Evolutionary conservation across 1,140 invertebrate species (phyloP), one percentile per base, ranked within the genome.

Genomic region (Microplitis demolitor): DNA sequence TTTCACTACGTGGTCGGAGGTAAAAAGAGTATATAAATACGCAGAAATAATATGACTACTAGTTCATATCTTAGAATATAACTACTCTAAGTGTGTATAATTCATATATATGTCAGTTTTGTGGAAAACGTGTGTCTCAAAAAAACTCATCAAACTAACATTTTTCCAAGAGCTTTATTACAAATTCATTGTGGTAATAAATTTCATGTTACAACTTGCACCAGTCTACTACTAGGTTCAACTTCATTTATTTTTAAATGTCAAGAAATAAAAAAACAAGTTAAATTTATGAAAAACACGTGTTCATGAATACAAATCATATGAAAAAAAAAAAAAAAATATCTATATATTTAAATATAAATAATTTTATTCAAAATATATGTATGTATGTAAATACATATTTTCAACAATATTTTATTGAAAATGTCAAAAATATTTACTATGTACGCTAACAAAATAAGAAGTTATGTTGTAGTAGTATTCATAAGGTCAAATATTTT

Each of bases 161-260:
- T 81, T 82, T 78, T 72, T 69, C 54, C 69, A 53, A n/a, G 51
- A 53, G 60, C 73, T 78, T 79, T 77, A 81, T 82, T 77, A 74
- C 56, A 72, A 82, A 82, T 82, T 82, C 81, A 82, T 82, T 72
- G 80, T 77, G 63, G 76, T 76, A 78, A 80, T 82, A 82, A 82
- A 82, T 74, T 77, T 74, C 61, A 68, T 71, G 73, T 80, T 77
- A 79, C 77, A 75, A 69, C 76, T 77, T 77, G 73, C 69, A 60
- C 45, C 34, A n/a, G 61, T 37, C 45, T 45, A 45, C 39, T 9
- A 45, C 39, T 45, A 45, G 39, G 6, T 45, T 45, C 39, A 9
- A 45, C 39, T 45, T 45, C 11, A 35, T 63, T 63, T 35, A 13
- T 35, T n/a, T 34, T 63, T n/a, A n/a, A 54, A 54, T 54, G 53